Conservation (phyloP, 2,797 vertebrate species). For the Scolopax rusticola region DNA sequence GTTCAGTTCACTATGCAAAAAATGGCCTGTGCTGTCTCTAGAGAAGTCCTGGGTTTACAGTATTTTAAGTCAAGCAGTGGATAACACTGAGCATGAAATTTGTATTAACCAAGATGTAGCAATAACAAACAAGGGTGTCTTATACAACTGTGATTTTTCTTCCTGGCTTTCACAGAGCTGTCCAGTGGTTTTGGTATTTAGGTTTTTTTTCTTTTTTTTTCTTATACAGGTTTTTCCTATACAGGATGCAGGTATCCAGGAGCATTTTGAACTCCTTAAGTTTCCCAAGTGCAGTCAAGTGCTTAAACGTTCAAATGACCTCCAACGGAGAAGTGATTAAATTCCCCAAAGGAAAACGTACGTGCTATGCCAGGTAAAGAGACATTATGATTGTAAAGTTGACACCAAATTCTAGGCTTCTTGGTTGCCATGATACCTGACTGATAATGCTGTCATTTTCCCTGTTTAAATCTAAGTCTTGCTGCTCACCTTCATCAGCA, state of each 20-base stretch:
- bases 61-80: not conserved
- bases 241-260: not conserved
- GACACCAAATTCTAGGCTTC: conserved; percentile 27
- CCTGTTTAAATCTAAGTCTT: conserved; percentile 23
- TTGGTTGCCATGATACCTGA: conserved; percentile 53
- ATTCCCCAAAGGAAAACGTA: not conserved
- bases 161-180: not conserved
- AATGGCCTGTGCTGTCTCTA: not conserved
- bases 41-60: not conserved
- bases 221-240: not conserved
- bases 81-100: not conserved
- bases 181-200: not conserved
- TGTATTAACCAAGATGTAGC: not conserved
- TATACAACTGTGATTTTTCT: not conserved
- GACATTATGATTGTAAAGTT: conserved; percentile 16
- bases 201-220: accelerated
- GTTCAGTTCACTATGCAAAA: not conserved
- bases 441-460: conserved; percentile 56
- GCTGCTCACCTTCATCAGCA: conserved; percentile 41
- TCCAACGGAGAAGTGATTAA: not conserved
- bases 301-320: not conserved
- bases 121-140: not conserved
- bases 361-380: not conserved
- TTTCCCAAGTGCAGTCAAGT: not conserved
- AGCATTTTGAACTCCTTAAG: not conserved